Evolutionary conservation across 2,113 vertebrate genomes (phyloP), one percentile per base, ranked within the genome.

Genomic region (Eulacestoma nigropectus): DNA sequence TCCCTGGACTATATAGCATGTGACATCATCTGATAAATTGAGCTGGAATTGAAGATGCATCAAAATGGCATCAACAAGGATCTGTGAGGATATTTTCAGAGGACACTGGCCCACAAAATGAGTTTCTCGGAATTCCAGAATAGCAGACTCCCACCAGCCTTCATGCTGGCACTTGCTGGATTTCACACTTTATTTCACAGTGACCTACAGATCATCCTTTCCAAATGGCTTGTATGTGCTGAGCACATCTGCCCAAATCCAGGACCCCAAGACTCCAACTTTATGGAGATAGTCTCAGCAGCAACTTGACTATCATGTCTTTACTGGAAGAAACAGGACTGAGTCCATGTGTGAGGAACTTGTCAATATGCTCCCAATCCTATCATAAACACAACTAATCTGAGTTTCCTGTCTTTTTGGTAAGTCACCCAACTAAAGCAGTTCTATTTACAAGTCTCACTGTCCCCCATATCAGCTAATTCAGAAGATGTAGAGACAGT

Each of bases 111-210:
- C 56, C 35, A 56, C 70, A 87, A 82, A 95, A 94, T 63, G 37
- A 79, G 56, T 83, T 0, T 67, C 77, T 84, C 30, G 25, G 56
- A 75, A 72, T 79, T 87, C 42, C 57, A 70, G 65, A 95, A 87
- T 55, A 94, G 89, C 53, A 90, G 63, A 59, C 46, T 93, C 72
- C 72, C 63, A 84, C 59, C 65, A 89, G 65, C 23, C 65, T 44
- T 32, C 68, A 55, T 30, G 46, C 87, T 68, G 42, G 16, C 73
- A 82, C 17, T 89, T 91, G 53, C 56, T 93, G 1, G 4, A 42
- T 91, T 93, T 89, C 73, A 87, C 77, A 84, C 68, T 92, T 96
- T 75, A 89, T 78, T 91, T 94, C 80, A 74, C 81, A 96, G 20
- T 0, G 32, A 85, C 62, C 77, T 77, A 89, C 47, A 3, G 84